Evolutionary conservation across 1,140 invertebrate species (phyloP).

Genomic region (Danaus melanippus): DNA sequence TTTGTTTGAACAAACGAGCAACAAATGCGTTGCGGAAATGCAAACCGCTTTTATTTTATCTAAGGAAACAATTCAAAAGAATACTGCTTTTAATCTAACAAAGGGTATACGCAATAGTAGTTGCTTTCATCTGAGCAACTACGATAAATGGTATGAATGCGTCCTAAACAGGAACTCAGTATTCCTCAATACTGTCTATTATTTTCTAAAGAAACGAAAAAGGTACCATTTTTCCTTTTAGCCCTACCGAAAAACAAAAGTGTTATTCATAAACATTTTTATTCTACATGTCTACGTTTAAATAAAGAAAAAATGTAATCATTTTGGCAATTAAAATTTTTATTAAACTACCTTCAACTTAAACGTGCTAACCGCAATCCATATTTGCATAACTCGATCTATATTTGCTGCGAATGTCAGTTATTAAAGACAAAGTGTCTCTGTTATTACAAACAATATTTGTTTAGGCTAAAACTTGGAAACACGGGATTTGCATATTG

Average conservation of each 20-base stretch:
- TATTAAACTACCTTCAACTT: neutral
- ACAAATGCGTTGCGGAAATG: constrained; percentile 62
- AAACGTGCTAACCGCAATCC: constrained; percentile 2
- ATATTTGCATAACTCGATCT: constrained; percentile 17
- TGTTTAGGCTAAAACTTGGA: constrained; percentile 26
- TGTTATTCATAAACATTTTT: no score
- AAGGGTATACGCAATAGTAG: constrained; percentile 29
- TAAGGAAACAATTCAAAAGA: constrained; percentile 54
- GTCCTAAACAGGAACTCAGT: no score
- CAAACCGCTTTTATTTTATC: constrained; percentile 56
- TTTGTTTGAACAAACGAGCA: constrained; percentile 60
- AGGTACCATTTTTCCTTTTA: no score
- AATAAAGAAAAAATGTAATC: no score
- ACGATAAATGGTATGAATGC: constrained; percentile 4
- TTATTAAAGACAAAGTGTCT: constrained; percentile 33
- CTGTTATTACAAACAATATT: constrained; percentile 33
- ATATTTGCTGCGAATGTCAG: constrained; percentile 22
- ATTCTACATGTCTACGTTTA: no score
- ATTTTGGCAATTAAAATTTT: no score
- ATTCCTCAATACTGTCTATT: no score
- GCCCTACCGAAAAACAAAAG: no score
- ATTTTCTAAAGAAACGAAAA: no score
- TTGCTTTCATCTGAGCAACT: constrained; percentile 11
- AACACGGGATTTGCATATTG: constrained; percentile 37
- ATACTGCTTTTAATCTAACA: constrained; percentile 44